Base-by-base conservation (phyloP, 2,888 invertebrate genomes). In the Drosophila picticornis region DNA sequence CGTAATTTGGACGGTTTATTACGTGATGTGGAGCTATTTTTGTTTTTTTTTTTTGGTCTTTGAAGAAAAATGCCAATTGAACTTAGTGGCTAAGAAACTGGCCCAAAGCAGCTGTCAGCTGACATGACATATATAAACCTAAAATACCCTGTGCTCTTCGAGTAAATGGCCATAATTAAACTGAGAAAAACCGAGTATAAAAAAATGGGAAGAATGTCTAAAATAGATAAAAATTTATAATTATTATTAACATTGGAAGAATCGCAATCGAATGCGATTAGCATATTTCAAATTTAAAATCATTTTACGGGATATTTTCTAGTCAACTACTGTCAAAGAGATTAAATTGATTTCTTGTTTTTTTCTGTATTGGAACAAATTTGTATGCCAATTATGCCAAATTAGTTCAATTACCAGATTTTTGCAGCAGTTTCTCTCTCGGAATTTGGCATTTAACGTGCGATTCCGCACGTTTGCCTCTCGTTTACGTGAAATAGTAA, bases 341-440 rank as follows among this genome's bases (percentile, higher is more conserved):
- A 43, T 2, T 11, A 9, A 29, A 25, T n/a, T 11, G 11, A 66
- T 43, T 66, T 66, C 36, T 22, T 25, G 36, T 36, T 40, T n/a
- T 59, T 31, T 32, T 34, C 53, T 60, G 75, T 52, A 50, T 67
- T 53, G 57, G 27, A 72, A 61, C 57, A 61, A 75, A 78, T 75
- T 76, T 55, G 57, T 76, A 77, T 75, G 75, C 70, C 86, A 88
- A 83, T 82, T 79, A 81, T 86, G 84, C 82, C 83, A 78, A 86
- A 83, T 80, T 75, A 89, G 78, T 88, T 90, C 81, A 83, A 79
- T 78, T 76, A 65, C 19, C 65, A 36, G 53, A 80, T 71, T 75
- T 78, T 72, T 75, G 70, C 72, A 68, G 51, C 59, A 57, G 64
- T 61, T 75, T 69, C 61, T 36, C 13, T 46, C 10, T 46, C 25